Percentiles rank a stretch among this genome's conserved stretches.
These are phyloP conservation scores for Paragorgia papillata DNA, from an alignment of 92 coral and sea anemone genomes.

Conservation along the genomic window DNA sequence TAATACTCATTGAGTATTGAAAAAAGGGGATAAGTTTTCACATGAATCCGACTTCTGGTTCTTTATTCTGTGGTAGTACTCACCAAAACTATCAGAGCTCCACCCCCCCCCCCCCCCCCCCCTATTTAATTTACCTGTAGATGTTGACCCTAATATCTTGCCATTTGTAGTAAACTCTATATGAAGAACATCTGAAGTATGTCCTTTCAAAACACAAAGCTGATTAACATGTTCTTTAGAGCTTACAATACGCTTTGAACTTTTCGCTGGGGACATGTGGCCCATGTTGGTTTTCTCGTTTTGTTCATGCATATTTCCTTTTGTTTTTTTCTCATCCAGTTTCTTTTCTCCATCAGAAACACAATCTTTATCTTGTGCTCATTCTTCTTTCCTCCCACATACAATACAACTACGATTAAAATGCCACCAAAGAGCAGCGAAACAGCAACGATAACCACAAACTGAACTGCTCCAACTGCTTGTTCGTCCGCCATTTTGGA, in stretches of 20 bases:
- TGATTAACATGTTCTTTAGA: slow-evolving; percentile 71
- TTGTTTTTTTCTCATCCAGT: slow-evolving; percentile 52
- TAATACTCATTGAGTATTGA: no score
- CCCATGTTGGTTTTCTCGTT: slow-evolving; percentile 1
- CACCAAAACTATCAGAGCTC: no score
- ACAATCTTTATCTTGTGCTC: slow-evolving; percentile 22
- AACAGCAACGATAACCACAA: slow-evolving; percentile 60
- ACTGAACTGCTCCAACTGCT: slow-evolving; percentile 52
- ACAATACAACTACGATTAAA: slow-evolving; percentile 69
- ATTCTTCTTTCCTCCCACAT: slow-evolving; percentile 64
- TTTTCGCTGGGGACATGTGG: slow-evolving; percentile 49
- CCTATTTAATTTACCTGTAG: no score
- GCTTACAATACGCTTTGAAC: slow-evolving; percentile 41
- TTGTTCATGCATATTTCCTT: slow-evolving; percentile 43
- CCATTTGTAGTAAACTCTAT: slow-evolving; percentile 89
- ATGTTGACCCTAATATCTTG: slow-evolving; percentile 81
- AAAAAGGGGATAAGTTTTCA: no score
- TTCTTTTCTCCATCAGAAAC: slow-evolving; percentile 47
- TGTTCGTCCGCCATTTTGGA: slow-evolving; percentile 90
- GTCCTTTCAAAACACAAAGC: slow-evolving; percentile 87
- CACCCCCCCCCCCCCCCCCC: no score
- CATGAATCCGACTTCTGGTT: no score
- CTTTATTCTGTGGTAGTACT: no score
- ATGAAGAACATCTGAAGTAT: slow-evolving; percentile 80
- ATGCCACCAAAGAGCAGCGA: slow-evolving; percentile 78